Conservation (phyloP, 37 sponge, comb jelly and placozoan species). For the Sycon ciliatum region DNA sequence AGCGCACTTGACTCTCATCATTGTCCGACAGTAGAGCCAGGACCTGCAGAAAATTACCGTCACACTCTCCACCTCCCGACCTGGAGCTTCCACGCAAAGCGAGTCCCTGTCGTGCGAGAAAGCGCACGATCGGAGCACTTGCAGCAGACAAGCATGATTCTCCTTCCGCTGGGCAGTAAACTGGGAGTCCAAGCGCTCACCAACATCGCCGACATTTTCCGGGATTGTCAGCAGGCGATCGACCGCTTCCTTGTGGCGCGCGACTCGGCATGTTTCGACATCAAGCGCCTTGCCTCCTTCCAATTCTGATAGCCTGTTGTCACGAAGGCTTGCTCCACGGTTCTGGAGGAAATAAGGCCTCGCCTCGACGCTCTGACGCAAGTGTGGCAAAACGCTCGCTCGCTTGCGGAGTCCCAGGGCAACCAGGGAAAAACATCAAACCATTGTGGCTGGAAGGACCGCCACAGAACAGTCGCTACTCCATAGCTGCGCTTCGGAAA, state of each 20-base stretch:
- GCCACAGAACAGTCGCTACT: conserved; percentile 16
- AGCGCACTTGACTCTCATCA: not conserved
- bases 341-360: not conserved
- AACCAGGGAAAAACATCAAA: conserved; percentile 17
- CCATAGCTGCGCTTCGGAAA: conserved; percentile 27
- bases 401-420: conserved; percentile 8
- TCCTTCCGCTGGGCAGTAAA: not conserved
- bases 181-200: too few relatives aligned
- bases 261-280: not conserved
- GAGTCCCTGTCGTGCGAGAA: conserved; percentile 27
- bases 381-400: not conserved
- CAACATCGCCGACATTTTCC: too few relatives aligned
- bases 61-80: not conserved
- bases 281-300: not conserved
- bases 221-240: not conserved
- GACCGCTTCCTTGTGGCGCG: not conserved
- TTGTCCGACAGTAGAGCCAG: not conserved
- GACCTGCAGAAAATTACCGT: conserved; percentile 12
- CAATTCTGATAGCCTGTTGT: not conserved
- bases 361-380: not conserved
- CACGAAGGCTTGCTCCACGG: not conserved
- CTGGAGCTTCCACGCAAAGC: conserved; percentile 16
- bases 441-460: conserved; percentile 18
- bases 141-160: not conserved
- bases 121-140: conserved; percentile 15